These are phyloP conservation scores for Sylvietta virens DNA, from an alignment of 2,113 vertebrate genomes.

Conservation along the genomic window DNA sequence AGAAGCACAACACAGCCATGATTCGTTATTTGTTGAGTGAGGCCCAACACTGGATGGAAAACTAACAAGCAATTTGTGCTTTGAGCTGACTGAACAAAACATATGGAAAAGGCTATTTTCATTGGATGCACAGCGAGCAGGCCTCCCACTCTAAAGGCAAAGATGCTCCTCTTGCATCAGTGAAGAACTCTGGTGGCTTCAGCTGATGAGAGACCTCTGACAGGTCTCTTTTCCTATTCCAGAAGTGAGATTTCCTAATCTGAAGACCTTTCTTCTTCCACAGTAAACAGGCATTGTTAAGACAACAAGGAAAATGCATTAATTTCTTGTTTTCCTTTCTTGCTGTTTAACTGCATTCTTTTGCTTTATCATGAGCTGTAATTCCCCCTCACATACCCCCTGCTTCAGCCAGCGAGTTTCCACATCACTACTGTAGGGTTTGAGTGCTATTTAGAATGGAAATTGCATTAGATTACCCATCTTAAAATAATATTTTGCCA, in stretches of 20 bases:
- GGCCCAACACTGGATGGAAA: background rate
- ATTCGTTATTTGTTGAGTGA: slow-evolving; percentile 1
- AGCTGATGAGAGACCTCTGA: background rate
- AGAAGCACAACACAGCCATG: background rate
- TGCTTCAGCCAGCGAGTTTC: background rate
- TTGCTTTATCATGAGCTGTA: background rate
- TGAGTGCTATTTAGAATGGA: background rate
- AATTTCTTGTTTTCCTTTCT: background rate
- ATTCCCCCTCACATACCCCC: background rate
- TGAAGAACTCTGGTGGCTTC: background rate
- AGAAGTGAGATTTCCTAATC: background rate
- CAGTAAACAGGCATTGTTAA: background rate
- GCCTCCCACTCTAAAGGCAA: background rate
- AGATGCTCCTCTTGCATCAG: background rate
- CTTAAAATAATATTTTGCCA: slow-evolving; percentile 8
- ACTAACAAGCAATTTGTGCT: background rate
- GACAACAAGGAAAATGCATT: background rate
- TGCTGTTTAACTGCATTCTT: background rate
- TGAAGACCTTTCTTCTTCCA: background rate
- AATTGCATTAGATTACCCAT: background rate
- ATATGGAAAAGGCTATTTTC: background rate
- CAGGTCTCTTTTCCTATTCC: background rate
- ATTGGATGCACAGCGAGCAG: background rate
- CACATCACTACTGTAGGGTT: background rate
- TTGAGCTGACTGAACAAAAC: background rate